phyloP scores from a whole-genome alignment of 92 coral and sea anemone genomes.

The Palythoa grandis region DNA sequence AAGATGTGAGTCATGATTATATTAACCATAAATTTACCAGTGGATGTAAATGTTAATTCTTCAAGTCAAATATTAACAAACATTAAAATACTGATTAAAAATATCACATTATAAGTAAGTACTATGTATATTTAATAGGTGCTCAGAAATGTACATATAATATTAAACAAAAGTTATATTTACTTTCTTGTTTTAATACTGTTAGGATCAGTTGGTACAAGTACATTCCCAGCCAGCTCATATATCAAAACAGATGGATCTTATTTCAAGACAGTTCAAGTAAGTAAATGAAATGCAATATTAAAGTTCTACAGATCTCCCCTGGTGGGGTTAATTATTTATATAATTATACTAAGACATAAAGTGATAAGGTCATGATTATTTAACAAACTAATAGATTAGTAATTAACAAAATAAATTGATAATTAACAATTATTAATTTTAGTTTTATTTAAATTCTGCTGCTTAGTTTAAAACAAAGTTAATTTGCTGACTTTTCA shows the following conservation, averaged over 20 bases:
- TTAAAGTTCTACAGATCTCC: too few species aligned
- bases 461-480: background rate
- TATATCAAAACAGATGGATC: slow-evolving; percentile 90
- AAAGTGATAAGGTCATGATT: too few species aligned
- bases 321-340: too few species aligned
- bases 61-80: too few species aligned
- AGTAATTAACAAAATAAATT: too few species aligned
- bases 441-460: too few species aligned
- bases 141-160: too few species aligned
- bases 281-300: slow-evolving; percentile 31
- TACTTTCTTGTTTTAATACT: background rate
- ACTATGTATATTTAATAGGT: background rate
- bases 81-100: too few species aligned
- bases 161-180: background rate
- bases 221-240: slow-evolving; percentile 98
- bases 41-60: too few species aligned
- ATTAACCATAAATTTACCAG: too few species aligned
- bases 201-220: slow-evolving; percentile 88
- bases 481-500: background rate
- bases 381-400: background rate
- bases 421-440: too few species aligned
- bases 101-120: background rate
- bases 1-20: too few species aligned
- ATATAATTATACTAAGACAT: background rate
- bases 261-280: slow-evolving; percentile 92